Base-by-base conservation (phyloP, 2,888 invertebrate species). In the Blera fallax region DNA sequence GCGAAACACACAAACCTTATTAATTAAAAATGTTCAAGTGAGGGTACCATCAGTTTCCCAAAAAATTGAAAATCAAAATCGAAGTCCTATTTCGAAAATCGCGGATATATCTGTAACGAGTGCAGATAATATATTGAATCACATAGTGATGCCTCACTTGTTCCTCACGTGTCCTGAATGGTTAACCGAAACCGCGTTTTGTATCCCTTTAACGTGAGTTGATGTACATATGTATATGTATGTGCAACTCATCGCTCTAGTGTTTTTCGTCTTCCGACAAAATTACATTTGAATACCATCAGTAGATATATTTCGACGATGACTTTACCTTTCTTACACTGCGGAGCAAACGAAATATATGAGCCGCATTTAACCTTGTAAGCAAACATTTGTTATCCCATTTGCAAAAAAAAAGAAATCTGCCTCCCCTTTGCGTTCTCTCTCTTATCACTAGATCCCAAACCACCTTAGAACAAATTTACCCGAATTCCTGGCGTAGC, bases 401-500 rank as follows among this genome's bases (percentile, higher is more conserved):
- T 32, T 32, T 64, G n/a, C 18, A n/a, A 48, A 48, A 32, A 45
- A 8, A 6, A n/a, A 24, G 11, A 16, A 11, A 16, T 34, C 10
- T 14, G 1, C 14, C n/a, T 0, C 8, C 14, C 7, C 29, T 2
- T 8, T 18, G 2, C 6, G 3, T 0, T 32, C 16, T 48, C 8
- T 27, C 18, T 14, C 32, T 62, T 62, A 43, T 62, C 21, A 4
- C 10, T 18, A 18, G 18, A 48, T 72, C 24, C 34, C 4, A 32
- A 58, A 60, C 27, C 29, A 74, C 40, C 65, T 65, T 56, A 34
- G 7, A 65, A 40, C 56, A 34, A 67, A 24, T 60, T 58, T 48
- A 40, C 3, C 43, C 27, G 40, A 67, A 56, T 69, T 56, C n/a
- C 40, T 14, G 40, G 4, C 27, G 52, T 3, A 21, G 24, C 24